Evolutionary conservation across 2,888 invertebrate species (phyloP), one percentile per base, ranked within the genome.

Genomic region (Epinotia ramella): DNA sequence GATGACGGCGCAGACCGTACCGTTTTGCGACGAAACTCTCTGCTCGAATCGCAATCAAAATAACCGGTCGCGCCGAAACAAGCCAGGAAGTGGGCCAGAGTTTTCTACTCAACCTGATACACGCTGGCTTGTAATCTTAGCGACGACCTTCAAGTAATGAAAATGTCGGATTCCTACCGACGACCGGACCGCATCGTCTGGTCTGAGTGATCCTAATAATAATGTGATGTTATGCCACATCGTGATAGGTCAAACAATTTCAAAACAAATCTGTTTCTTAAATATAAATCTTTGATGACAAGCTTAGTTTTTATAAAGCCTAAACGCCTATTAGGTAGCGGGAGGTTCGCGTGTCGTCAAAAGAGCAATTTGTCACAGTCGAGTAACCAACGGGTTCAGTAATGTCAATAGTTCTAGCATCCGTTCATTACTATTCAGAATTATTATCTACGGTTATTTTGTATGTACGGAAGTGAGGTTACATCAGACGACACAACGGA

Each of bases 61-160:
- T 84, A 90, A 91, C 90, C 89, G 89, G 89, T 89, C 85, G 81
- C 82, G 79, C 84, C 84, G 85, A 88, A 88, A 87, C 84, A 81
- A 81, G 80, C 77, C 80, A 83, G 87, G 87, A 91, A 91, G 91
- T 91, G 82, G 91, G 86, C 83, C 92, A 88, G 79, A 80, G 88
- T 90, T 91, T 53, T 90, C 92, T 91, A 92, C 88, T 91, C 86
- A 84, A 83, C 76, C 63, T 73, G 84, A 87, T 86, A 84, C 84
- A 78, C 81, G 80, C 57, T 69, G 63, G 65, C 59, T 65, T n/a
- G 66, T 71, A 80, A 80, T 81, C 82, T 81, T 83, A 81, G 80
- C 73, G 80, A 86, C 88, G 91, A 90, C 91, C 92, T 92, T 92
- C 90, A 86, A 67, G 62, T 24, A 62, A 72, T 40, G 71, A 71